Evolutionary conservation across 2,797 vertebrate genomes (phyloP), one percentile per base, ranked within the genome.

Genomic region (Lithobates sylvaticus): DNA sequence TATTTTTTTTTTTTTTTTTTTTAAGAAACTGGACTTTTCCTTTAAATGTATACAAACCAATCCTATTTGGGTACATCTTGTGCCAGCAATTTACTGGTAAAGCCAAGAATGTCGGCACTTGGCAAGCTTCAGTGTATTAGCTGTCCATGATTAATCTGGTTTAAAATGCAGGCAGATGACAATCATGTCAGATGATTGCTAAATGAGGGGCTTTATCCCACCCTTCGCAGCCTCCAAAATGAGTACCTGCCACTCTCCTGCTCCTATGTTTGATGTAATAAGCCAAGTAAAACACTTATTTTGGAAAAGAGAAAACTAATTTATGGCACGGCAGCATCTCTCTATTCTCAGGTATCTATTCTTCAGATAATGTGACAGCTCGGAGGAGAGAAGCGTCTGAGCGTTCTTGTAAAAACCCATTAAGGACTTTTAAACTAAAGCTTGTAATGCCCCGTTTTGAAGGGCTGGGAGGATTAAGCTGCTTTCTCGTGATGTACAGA

Each of bases 331-430:
- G 10, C 58, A 85, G 61, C 36, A 85, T 74, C 70, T 85, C 10
- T 42, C 71, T 29, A 79, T 61, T 72, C 54, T 79, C 54, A 73
- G 76, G 84, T 85, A 79, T 80, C 84, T 75, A n/a, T 71, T 80
- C 70, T 85, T 72, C 16, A 69, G 61, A 42, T 81, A 86, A 86
- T 81, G 71, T 86, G 84, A 81, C 84, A 86, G 78, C 78, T 86
- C 42, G 64, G 64, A 86, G 78, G 74, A 64, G 78, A 76, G 72
- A 80, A 81, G 84, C 78, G 71, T 81, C 84, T 76, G 50, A 79
- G 71, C 61, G 65, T 76, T 80, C 84, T 81, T 86, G 78, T 86
- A 86, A 86, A 80, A 85, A 86, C 61, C 78, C 84, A 86, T 86
- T 86, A 86, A 75, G 69, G 78, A 74, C 78, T 80, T 85, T 85